Evolutionary conservation across 2,113 vertebrate species (phyloP).

Genomic region (Dasyurus viverrinus): DNA sequence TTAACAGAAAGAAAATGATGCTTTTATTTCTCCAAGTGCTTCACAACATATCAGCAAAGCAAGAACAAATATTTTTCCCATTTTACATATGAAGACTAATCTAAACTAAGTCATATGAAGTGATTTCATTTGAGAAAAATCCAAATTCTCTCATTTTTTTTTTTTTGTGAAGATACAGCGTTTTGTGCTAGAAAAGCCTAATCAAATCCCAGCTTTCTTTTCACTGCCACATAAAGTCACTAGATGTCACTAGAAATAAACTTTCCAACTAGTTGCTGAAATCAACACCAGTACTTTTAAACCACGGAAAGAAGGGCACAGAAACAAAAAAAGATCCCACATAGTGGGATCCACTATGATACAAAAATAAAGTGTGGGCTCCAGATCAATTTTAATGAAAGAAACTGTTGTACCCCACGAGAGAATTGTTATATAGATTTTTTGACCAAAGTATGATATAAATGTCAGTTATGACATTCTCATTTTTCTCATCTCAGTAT

Average conservation of each 20-base stretch:
- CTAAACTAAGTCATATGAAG: background rate
- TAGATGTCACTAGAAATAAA: constrained; percentile 66
- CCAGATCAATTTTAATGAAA: background rate
- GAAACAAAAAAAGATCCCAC: background rate
- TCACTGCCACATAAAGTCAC: constrained; percentile 24
- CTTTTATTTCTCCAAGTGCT: background rate
- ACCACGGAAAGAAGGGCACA: background rate
- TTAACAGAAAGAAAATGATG: background rate
- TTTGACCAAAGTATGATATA: background rate
- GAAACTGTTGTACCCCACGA: background rate
- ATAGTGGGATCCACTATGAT: background rate
- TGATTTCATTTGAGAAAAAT: constrained; percentile 5
- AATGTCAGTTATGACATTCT: background rate
- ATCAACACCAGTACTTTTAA: background rate
- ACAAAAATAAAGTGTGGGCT: background rate
- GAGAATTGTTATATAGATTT: background rate
- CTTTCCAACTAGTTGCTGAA: background rate
- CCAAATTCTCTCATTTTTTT: background rate
- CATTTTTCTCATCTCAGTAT: background rate
- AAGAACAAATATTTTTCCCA: background rate
- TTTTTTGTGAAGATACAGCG: background rate
- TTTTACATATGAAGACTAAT: background rate
- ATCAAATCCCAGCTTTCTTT: background rate
- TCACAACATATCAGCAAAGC: background rate
- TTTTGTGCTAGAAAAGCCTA: background rate